Evolutionary conservation across 2,888 invertebrate genomes (phyloP).

Genomic region (Sesamia inferens): DNA sequence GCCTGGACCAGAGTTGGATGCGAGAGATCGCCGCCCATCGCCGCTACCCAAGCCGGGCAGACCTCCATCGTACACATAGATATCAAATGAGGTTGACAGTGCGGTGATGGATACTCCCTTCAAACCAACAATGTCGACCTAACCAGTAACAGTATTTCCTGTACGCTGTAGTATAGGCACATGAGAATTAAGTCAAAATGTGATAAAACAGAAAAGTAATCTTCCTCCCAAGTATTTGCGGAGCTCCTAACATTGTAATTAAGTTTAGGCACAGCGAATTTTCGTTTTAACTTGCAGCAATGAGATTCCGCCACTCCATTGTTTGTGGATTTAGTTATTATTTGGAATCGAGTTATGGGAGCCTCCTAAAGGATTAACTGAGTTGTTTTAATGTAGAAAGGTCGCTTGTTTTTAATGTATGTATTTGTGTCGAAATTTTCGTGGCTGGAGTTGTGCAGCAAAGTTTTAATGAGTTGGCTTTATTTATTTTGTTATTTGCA

Average conservation of each 20-base stretch:
- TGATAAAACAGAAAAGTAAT: conserved; percentile 70
- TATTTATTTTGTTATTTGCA: conserved; percentile 51
- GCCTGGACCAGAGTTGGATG: too few relatives aligned
- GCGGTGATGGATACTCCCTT: neutral
- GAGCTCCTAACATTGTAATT: conserved; percentile 67
- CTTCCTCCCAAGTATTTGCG: conserved; percentile 60
- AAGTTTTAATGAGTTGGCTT: conserved; percentile 48
- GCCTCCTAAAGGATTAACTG: conserved; percentile 63
- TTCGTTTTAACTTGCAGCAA: conserved; percentile 71
- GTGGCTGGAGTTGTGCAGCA: conserved; percentile 43
- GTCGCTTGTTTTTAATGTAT: conserved; percentile 64
- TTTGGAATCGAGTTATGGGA: conserved; percentile 71
- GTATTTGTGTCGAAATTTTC: conserved; percentile 56
- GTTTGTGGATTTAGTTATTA: conserved; percentile 76
- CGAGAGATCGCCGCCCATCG: too few relatives aligned
- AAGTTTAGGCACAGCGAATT: conserved; percentile 73
- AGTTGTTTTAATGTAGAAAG: conserved; percentile 65
- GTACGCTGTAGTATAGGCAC: conserved; percentile 29
- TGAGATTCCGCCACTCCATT: conserved; percentile 70
- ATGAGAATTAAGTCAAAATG: conserved; percentile 57
- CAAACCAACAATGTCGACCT: conserved; percentile 2
- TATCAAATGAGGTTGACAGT: too few relatives aligned
- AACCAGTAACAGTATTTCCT: conserved; percentile 50
- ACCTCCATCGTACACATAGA: too few relatives aligned
- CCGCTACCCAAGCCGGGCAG: too few relatives aligned